Conservation (phyloP, 2,113 vertebrate genomes). For the Prochilodus magdalenae region DNA sequence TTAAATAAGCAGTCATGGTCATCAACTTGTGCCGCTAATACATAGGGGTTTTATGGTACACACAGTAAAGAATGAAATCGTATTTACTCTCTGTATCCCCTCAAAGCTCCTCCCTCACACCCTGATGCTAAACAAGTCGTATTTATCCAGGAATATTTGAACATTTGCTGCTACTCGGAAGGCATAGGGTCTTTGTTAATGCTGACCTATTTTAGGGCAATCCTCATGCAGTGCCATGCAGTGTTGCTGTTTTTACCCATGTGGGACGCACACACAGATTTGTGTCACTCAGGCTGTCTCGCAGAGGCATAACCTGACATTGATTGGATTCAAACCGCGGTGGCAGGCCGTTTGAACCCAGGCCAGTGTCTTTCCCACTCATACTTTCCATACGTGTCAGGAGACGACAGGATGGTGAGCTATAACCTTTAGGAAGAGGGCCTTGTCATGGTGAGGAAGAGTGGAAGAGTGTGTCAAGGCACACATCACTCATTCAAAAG, state of each 20-base stretch:
- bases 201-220: conserved; percentile 49
- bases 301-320: conserved; percentile 4
- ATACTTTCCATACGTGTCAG: conserved; percentile 21
- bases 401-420: conserved; percentile 34
- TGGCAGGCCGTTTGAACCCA: conserved; percentile 15
- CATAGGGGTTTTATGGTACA: background rate
- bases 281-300: conserved; percentile 12
- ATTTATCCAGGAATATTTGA: conserved; percentile 38
- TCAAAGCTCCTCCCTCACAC: background rate
- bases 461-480: conserved; percentile 26
- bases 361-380: conserved; percentile 10
- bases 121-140: background rate
- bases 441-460: conserved; percentile 38
- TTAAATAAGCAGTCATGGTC: background rate
- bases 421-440: conserved; percentile 49
- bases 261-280: conserved; percentile 16
- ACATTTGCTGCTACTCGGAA: conserved; percentile 34
- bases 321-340: conserved; percentile 18
- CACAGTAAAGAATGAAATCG: background rate
- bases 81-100: background rate
- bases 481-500: conserved; percentile 48
- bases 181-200: conserved; percentile 42
- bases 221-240: conserved; percentile 29
- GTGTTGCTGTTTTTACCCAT: conserved; percentile 23
- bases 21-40: conserved; percentile 7